Evolutionary conservation across 2,888 invertebrate genomes (phyloP).

Genomic region (Synanthedon formicaeformis): DNA sequence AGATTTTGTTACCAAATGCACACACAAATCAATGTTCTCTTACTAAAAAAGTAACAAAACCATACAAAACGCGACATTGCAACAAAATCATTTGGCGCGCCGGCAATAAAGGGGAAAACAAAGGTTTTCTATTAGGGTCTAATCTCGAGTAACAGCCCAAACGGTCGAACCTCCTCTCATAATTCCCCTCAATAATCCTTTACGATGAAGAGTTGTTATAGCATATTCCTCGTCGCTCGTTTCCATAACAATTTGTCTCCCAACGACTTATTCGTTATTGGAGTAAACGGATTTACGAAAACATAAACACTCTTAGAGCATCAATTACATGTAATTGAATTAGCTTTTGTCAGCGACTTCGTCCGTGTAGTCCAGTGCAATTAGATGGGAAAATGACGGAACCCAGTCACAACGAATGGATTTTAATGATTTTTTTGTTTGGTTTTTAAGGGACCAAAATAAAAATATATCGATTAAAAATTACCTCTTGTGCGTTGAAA

Average conservation of each 20-base stretch:
- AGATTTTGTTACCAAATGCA: too few species aligned
- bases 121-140: constrained; percentile 32
- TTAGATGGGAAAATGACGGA: too few species aligned
- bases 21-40: neutral
- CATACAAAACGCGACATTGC: constrained; percentile 9
- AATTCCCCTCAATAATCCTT: constrained; percentile 38
- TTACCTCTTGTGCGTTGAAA: too few species aligned
- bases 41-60: neutral
- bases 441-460: too few species aligned
- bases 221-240: constrained; percentile 32
- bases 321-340: too few species aligned
- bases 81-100: constrained; percentile 10
- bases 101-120: constrained; percentile 17
- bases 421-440: too few species aligned
- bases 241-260: constrained; percentile 41
- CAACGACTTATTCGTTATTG: constrained; percentile 8
- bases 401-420: too few species aligned
- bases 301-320: too few species aligned
- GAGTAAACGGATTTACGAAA: too few species aligned
- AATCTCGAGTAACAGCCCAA: constrained; percentile 21
- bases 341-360: too few species aligned
- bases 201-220: constrained; percentile 41
- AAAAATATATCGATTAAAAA: too few species aligned
- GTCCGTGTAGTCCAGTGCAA: too few species aligned
- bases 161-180: constrained; percentile 15